These are phyloP conservation scores for Leptobrachium leishanense DNA, from an alignment of 2,113 vertebrate genomes.

Conservation along the genomic window DNA sequence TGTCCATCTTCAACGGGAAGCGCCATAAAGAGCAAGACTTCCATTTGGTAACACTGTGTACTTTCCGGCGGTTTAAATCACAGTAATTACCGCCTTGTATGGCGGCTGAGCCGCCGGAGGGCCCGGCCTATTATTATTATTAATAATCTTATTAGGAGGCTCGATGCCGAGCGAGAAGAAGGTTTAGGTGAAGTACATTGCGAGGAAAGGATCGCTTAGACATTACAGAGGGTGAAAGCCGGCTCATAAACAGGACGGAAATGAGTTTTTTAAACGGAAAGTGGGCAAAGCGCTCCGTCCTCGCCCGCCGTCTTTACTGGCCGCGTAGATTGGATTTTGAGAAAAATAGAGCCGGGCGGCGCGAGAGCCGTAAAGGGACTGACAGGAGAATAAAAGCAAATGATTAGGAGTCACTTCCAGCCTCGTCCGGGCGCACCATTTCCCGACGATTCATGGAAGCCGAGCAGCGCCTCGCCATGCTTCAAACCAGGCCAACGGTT, in stretches of 20 bases:
- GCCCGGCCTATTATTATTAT: neutral
- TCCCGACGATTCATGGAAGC: neutral
- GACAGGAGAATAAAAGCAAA: constrained; percentile 12
- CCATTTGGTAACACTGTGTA: neutral
- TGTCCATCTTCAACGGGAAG: neutral
- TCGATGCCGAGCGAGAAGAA: neutral
- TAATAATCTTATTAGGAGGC: neutral
- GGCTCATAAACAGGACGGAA: neutral
- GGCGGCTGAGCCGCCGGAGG: neutral
- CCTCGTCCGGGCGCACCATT: neutral
- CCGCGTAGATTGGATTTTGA: constrained; percentile 15
- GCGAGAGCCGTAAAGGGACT: neutral
- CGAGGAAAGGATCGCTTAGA: neutral
- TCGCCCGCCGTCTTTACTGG: neutral
- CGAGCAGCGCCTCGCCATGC: neutral
- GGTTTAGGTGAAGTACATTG: neutral
- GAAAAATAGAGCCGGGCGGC: neutral
- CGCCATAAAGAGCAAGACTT: neutral
- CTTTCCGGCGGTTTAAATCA: neutral
- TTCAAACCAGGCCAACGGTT: neutral
- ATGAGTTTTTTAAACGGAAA: neutral
- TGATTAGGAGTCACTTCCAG: neutral
- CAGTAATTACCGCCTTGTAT: neutral
- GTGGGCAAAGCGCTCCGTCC: neutral
- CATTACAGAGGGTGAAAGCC: neutral